Percentiles rank a stretch among this genome's conserved stretches.
These are phyloP conservation scores for Bergia sp. DNA, from an alignment of 92 coral and sea anemone species.

Conservation along the genomic window DNA sequence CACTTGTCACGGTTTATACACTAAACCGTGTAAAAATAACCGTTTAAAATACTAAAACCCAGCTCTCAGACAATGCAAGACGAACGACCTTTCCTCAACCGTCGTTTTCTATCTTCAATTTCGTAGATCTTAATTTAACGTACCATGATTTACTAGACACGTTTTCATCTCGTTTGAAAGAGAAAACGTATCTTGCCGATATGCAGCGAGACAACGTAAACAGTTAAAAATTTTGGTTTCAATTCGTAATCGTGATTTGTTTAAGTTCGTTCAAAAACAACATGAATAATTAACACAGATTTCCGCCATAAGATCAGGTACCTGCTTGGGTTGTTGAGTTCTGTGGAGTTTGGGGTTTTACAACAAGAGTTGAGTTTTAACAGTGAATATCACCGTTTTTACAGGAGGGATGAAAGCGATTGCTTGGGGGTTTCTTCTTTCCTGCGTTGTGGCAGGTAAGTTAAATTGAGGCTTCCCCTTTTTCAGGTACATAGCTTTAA, in stretches of 20 bases:
- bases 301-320: conserved; percentile 6
- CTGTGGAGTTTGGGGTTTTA: background rate
- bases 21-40: background rate
- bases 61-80: background rate
- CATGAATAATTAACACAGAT: conserved; percentile 16
- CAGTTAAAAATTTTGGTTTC: conserved; percentile 24
- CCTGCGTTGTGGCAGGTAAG: conserved; percentile 32
- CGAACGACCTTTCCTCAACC: background rate
- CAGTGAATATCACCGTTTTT: background rate
- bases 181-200: background rate
- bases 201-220: background rate
- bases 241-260: conserved; percentile 31
- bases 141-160: background rate
- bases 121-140: background rate
- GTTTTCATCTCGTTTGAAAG: background rate
- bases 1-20: background rate
- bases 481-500: background rate
- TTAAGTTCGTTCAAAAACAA: background rate
- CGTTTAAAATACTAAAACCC: background rate
- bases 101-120: background rate
- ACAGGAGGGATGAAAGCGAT: conserved; percentile 5
- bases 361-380: background rate
- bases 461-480: background rate
- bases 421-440: conserved; percentile 6
- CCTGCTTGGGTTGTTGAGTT: conserved; percentile 7